Base-by-base conservation (phyloP, 2,113 vertebrate species). In the Salvelinus namaycush region DNA sequence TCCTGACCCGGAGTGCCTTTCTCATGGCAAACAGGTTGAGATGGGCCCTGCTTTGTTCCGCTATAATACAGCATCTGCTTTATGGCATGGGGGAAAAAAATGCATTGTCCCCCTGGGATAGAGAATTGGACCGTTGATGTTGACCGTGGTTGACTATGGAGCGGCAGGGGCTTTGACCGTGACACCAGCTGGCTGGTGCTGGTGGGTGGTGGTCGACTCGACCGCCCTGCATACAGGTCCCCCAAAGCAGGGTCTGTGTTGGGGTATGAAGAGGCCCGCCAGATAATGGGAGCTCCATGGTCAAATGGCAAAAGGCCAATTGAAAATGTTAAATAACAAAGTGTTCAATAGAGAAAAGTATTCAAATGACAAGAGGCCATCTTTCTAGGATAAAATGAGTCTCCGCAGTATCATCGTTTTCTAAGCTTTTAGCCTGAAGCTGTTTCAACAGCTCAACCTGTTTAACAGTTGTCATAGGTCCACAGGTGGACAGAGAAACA, bases 11-110 rank as follows among this genome's bases (percentile, higher is more conserved):
- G 87, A 74, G 87, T 83, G 88, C 89, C 87, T 89, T 92, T 89
- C 85, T 84, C 87, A 93, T 91, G 90, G 87, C 91, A 91, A 92
- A 92, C 87, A 89, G 86, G 83, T 89, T 87, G 82, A 79, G 90
- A 91, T 83, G 81, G 89, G 81, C 76, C 83, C 80, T 44, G 84
- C 26, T 90, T 89, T 94, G 92, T 92, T 86, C 76, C 54, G 76
- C 78, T 69, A 86, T 87, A 87, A 92, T 86, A 89, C 87, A 92
- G 92, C 88, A 88, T 94, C 91, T 93, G 91, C 90, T 93, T 93
- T 92, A 93, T 29, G 60, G 90, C 81, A 92, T 76, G 87, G 88
- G 90, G 87, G 88, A 90, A 86, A 91, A 65, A 93, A 92, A 88
- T 88, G 90, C 85, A 90, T 93, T 93, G 92, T 92, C 84, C 90